These are phyloP conservation scores for Gadopsis bispinosus DNA, from an alignment of 2,797 vertebrate species.

Conservation along the genomic window DNA sequence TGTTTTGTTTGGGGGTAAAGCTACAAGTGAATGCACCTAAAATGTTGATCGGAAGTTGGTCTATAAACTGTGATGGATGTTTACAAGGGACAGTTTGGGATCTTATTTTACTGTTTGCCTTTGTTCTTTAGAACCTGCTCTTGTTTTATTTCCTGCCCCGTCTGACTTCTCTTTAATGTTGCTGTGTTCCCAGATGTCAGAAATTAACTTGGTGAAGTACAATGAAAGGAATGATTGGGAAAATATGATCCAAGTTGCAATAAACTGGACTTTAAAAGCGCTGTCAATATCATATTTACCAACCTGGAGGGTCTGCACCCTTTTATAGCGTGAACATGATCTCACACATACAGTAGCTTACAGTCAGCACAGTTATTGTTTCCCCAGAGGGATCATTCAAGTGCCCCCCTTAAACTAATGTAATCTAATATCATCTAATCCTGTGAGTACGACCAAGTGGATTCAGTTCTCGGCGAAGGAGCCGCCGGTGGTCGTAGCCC, in stretches of 20 bases:
- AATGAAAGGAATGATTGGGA: not conserved
- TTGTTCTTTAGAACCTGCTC: not conserved
- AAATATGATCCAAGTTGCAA: not conserved
- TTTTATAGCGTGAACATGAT: not conserved
- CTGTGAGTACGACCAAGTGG: not conserved
- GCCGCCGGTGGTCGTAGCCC: not conserved
- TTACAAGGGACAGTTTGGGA: not conserved
- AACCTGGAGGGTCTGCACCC: not conserved
- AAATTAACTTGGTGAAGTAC: not conserved
- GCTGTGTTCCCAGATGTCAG: not conserved
- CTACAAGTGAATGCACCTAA: not conserved
- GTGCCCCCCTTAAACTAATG: not conserved
- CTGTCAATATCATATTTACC: not conserved
- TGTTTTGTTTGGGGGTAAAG: not conserved
- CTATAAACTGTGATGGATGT: not conserved
- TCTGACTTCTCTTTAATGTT: not conserved
- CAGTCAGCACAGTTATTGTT: not conserved
- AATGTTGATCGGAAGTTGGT: not conserved
- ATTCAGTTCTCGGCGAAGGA: not conserved
- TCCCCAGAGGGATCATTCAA: constrained; percentile 4
- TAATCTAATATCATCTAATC: constrained; percentile 12
- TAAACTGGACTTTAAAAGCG: not conserved
- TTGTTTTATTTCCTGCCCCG: not conserved
- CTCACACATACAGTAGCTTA: not conserved
- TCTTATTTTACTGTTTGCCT: not conserved